phyloP scores from a whole-genome alignment of 2,888 invertebrate species.

The Cecidostiba fungosa region DNA sequence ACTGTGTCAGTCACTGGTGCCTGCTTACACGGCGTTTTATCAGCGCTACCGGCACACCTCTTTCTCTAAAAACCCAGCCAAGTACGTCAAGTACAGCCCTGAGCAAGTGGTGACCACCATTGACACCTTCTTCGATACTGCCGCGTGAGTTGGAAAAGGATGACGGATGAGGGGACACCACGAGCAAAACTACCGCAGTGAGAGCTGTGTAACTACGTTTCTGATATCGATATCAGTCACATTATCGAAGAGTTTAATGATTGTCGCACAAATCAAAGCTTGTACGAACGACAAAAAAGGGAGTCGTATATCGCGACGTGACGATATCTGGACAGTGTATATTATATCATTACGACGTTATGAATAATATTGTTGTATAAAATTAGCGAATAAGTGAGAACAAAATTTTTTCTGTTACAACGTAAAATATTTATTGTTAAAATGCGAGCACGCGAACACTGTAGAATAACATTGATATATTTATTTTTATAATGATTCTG shows the following conservation, averaged over 20 bases:
- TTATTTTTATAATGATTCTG: slow-evolving; percentile 48
- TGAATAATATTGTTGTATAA: slow-evolving; percentile 39
- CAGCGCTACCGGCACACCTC: slow-evolving; percentile 88
- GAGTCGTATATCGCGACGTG: background rate
- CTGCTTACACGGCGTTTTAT: slow-evolving; percentile 91
- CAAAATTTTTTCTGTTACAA: slow-evolving; percentile 36
- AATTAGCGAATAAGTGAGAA: slow-evolving; percentile 42
- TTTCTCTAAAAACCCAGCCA: slow-evolving; percentile 96
- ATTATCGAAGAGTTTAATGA: background rate
- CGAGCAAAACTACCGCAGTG: slow-evolving; percentile 35
- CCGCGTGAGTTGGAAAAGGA: slow-evolving; percentile 82
- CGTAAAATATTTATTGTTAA: slow-evolving; percentile 49
- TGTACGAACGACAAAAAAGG: background rate
- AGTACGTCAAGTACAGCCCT: slow-evolving; percentile 95
- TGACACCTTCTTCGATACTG: slow-evolving; percentile 95
- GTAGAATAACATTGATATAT: slow-evolving; percentile 44
- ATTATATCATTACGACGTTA: background rate
- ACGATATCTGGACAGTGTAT: background rate
- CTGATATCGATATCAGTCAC: background rate
- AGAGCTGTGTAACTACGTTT: background rate
- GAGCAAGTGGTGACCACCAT: slow-evolving; percentile 91
- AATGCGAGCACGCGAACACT: slow-evolving; percentile 39
- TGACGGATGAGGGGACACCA: background rate
- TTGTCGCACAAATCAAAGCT: background rate
- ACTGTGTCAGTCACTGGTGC: slow-evolving; percentile 93